These are phyloP conservation scores for Campoletis sonorensis DNA, from an alignment of 1,140 invertebrate species.

Conservation along the genomic window DNA sequence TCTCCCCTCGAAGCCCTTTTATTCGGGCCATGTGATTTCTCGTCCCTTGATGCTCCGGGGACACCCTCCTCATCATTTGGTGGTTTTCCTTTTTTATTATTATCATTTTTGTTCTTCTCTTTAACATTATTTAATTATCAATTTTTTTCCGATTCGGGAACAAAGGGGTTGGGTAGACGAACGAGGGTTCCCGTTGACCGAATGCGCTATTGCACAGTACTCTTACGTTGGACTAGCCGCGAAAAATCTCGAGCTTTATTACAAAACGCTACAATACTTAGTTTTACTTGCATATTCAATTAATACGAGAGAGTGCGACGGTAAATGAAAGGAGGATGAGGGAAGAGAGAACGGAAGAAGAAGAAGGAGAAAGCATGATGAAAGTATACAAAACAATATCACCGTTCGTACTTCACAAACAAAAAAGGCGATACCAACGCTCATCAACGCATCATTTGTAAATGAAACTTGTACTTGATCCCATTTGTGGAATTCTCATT, in stretches of 20 bases:
- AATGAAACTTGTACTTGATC: neutral
- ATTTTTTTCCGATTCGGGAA: constrained; percentile 60
- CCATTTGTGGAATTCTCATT: neutral
- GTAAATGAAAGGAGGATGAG: constrained; percentile 11
- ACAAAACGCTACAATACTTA: constrained; percentile 39
- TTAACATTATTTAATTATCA: constrained; percentile 49
- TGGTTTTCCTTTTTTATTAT: constrained; percentile 66
- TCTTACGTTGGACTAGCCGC: constrained; percentile 42
- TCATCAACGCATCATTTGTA: neutral
- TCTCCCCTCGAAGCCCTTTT: constrained; percentile 56
- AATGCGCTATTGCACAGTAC: constrained; percentile 53
- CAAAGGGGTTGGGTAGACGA: constrained; percentile 29
- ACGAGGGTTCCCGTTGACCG: constrained; percentile 50
- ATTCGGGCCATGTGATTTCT: constrained; percentile 63
- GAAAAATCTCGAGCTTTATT: constrained; percentile 41
- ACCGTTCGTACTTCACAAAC: neutral
- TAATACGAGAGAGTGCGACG: neutral
- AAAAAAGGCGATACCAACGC: neutral
- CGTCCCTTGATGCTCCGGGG: constrained; percentile 66
- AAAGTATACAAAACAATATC: neutral
- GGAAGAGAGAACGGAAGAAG: neutral
- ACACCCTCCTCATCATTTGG: constrained; percentile 61
- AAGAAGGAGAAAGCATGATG: neutral
- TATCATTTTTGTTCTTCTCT: constrained; percentile 6
- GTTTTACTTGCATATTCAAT: constrained; percentile 25